Conservation (phyloP, 2,797 vertebrate species). For the Rhinella marina region DNA sequence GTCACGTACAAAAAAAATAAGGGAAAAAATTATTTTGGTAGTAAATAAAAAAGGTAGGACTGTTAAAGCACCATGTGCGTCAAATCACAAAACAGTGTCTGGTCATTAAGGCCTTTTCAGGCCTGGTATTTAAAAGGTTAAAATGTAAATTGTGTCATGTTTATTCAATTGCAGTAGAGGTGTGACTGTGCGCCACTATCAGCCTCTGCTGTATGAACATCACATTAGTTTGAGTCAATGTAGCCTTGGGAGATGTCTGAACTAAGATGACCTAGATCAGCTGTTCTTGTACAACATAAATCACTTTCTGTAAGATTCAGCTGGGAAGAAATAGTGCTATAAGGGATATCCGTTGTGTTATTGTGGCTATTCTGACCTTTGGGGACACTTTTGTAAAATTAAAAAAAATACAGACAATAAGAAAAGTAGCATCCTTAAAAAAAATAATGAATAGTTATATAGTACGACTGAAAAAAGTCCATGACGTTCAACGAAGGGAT, state of each 20-base stretch:
- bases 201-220: background rate
- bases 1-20: too few species aligned
- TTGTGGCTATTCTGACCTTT: constrained; percentile 5
- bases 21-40: too few species aligned
- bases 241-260: constrained; percentile 13
- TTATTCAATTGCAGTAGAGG: background rate
- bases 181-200: background rate
- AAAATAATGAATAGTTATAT: background rate
- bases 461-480: too few species aligned
- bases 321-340: background rate
- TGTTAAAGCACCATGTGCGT: too few species aligned
- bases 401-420: background rate
- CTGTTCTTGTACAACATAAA: constrained; percentile 13
- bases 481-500: too few species aligned
- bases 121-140: too few species aligned
- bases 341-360: background rate
- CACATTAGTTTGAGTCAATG: background rate
- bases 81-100: too few species aligned
- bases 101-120: too few species aligned
- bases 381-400: background rate
- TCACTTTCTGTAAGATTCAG: constrained; percentile 6
- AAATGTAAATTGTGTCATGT: background rate
- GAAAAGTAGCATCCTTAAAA: background rate
- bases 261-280: background rate
- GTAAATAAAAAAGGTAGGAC: too few species aligned